phyloP scores from a whole-genome alignment of 2,888 invertebrate genomes.

The Sinelater perroti region DNA sequence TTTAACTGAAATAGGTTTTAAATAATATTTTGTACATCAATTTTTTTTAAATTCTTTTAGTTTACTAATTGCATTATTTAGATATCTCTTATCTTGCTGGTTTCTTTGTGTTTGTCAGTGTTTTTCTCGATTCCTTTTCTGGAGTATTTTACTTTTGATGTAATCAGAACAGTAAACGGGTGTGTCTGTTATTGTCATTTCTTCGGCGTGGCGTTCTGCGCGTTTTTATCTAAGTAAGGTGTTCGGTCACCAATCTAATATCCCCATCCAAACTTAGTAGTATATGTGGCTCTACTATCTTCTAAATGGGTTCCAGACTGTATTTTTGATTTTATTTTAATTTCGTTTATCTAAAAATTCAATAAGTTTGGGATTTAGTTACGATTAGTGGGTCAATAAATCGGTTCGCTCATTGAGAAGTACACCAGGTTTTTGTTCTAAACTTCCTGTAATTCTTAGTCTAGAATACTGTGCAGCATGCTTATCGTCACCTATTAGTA shows the following conservation, averaged over 20 bases:
- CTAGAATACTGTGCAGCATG: background rate
- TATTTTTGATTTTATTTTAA: background rate
- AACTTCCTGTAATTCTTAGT: background rate
- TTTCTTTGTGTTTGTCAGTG: background rate
- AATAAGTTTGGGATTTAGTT: background rate
- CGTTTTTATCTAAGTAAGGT: background rate
- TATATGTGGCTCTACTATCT: background rate
- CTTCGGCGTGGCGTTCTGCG: background rate
- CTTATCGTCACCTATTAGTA: background rate
- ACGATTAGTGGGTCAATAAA: background rate
- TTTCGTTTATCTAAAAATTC: background rate
- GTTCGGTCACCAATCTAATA: background rate
- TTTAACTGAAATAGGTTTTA: background rate
- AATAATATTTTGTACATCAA: background rate
- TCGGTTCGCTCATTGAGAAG: background rate
- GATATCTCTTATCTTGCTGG: background rate
- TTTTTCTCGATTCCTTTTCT: background rate
- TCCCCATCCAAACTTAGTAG: background rate
- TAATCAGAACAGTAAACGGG: background rate
- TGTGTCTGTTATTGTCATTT: background rate
- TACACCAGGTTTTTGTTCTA: background rate
- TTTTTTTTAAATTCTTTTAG: slow-evolving; percentile 7
- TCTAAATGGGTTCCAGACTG: background rate
- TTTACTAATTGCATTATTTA: background rate
- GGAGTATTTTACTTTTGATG: background rate